A percentile compares a stretch with the other conserved stretches of the same genome.
Evolutionary conservation across 2,888 invertebrate species (phyloP).

Genomic region (Cheiracanthium punctorium): DNA sequence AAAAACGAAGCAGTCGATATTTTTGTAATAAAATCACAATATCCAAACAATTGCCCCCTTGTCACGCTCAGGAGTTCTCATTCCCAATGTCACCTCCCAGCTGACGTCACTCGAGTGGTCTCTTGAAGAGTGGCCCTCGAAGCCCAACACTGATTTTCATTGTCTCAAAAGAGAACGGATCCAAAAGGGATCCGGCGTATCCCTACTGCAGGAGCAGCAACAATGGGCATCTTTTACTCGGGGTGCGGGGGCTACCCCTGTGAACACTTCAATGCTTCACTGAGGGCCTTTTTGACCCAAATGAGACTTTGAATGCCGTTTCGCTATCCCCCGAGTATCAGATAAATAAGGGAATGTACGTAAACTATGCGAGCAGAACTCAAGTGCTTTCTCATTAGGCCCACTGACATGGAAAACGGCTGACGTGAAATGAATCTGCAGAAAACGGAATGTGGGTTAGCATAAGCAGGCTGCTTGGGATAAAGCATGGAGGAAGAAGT

Average conservation of each 20-base stretch:
- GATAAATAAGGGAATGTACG: background rate
- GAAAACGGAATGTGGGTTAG: background rate
- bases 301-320: background rate
- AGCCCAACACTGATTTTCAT: background rate
- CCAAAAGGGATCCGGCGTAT: background rate
- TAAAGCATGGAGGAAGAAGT: background rate
- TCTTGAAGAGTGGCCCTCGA: background rate
- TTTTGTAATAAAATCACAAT: background rate
- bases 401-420: background rate
- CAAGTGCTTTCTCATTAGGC: background rate
- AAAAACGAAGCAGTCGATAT: background rate
- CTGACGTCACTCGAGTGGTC: background rate
- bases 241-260: background rate
- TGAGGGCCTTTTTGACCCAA: background rate
- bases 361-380: background rate
- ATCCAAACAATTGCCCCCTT: background rate
- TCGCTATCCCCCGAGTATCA: background rate
- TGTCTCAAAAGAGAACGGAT: background rate
- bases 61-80: too few relatives aligned
- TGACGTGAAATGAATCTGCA: background rate
- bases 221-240: background rate
- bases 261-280: background rate
- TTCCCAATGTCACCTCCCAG: background rate
- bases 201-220: background rate
- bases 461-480: background rate